A percentile compares a stretch with the other conserved stretches of the same genome.
Conservation (phyloP, 2,888 invertebrate genomes). For the Geophilus truncorum region DNA sequence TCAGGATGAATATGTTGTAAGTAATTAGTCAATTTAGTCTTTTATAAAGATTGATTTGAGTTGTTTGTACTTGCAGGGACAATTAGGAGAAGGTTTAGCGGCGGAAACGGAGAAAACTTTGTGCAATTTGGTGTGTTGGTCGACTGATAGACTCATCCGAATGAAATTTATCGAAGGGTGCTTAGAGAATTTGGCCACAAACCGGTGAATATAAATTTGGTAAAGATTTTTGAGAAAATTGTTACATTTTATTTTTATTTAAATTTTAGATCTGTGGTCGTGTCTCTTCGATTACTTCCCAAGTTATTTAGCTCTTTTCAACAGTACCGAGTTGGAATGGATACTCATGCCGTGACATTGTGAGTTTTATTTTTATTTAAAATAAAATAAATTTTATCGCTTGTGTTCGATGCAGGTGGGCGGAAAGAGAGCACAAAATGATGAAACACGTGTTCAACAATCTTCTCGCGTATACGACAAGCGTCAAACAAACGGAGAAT, state of each 20-base stretch:
- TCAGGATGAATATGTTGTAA: slow-evolving; percentile 82
- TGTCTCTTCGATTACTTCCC: slow-evolving; percentile 79
- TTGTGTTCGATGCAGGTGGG: slow-evolving; percentile 59
- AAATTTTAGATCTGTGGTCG: slow-evolving; percentile 71
- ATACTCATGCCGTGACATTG: slow-evolving; percentile 79
- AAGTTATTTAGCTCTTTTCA: slow-evolving; percentile 87
- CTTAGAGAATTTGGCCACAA: slow-evolving; percentile 78
- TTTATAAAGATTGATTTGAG: background rate
- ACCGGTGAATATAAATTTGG: slow-evolving; percentile 59
- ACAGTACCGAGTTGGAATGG: slow-evolving; percentile 72
- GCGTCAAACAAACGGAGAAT: background rate
- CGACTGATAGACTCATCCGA: slow-evolving; percentile 79
- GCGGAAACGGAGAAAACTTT: slow-evolving; percentile 91
- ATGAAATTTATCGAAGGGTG: slow-evolving; percentile 95
- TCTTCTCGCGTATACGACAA: slow-evolving; percentile 62
- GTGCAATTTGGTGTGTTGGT: slow-evolving; percentile 81
- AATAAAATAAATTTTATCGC: background rate
- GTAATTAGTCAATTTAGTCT: background rate
- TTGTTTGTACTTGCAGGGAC: slow-evolving; percentile 56
- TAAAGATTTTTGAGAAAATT: background rate
- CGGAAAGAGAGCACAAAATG: slow-evolving; percentile 86
- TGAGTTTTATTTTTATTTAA: slow-evolving; percentile 40
- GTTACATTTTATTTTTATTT: background rate
- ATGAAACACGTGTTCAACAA: slow-evolving; percentile 88
- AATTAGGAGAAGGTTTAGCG: slow-evolving; percentile 82